A percentile compares a stretch with the other conserved stretches of the same genome.
These are phyloP conservation scores for fruit fly (Drosophila melanogaster) DNA, from an alignment of 1,140 invertebrate species.

Conservation along the genomic window Release_6_plus_ISO1_MT NT_033777.3:27949001-27949500, in stretches of 20 bases:
- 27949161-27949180: constrained; percentile 88
- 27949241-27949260: constrained; percentile 89
- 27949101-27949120: constrained; percentile 35
- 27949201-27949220: constrained; percentile 97
- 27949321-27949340: constrained; percentile 11
- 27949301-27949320: constrained; percentile 6
- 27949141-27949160: constrained; percentile 37
- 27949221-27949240: constrained; percentile 97
- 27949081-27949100: constrained; percentile 24
- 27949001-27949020: constrained; percentile 85
- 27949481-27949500: constrained; percentile 93
- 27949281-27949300: constrained; percentile 29
- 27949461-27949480: constrained; percentile 97
- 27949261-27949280: not conserved
- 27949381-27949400: constrained; percentile 99
- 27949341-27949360: constrained; percentile 97
- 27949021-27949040: constrained; percentile 88
- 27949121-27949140: constrained; percentile 67
- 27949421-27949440: constrained; percentile 98
- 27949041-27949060: constrained; percentile 92
- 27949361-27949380: constrained; percentile 99
- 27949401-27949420: constrained; percentile 99
- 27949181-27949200: constrained; percentile 95
- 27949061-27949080: constrained; percentile 92
- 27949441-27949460: constrained; percentile 98